These are phyloP conservation scores for Pomacea maculata DNA, from an alignment of 1,140 invertebrate genomes.

Conservation along the genomic window DNA sequence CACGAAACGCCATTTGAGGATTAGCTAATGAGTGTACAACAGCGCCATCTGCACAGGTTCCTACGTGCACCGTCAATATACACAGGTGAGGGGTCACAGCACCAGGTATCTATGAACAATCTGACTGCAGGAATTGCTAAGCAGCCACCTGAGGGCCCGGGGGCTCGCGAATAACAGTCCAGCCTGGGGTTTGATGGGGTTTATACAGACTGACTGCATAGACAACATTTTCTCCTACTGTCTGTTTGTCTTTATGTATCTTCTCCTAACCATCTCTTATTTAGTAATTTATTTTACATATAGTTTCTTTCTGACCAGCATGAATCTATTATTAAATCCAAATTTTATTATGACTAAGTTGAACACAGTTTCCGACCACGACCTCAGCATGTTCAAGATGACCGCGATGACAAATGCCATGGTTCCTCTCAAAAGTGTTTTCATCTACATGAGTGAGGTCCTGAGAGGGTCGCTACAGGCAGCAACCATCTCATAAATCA, in stretches of 20 bases:
- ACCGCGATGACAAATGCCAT: neutral
- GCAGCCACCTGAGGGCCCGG: neutral
- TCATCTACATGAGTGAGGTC: neutral
- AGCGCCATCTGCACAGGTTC: no score
- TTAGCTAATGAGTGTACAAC: no score
- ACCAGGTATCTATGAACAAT: no score
- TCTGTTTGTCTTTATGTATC: neutral
- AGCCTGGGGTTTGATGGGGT: no score
- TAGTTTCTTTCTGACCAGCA: neutral
- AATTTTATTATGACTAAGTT: no score
- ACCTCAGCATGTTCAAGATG: neutral
- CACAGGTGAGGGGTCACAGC: no score
- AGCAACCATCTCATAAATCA: neutral
- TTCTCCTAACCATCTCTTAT: conserved; percentile 7
- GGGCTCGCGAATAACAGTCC: no score
- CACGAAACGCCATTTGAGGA: neutral
- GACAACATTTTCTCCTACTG: neutral
- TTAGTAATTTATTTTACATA: neutral
- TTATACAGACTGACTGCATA: neutral
- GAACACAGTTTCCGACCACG: no score
- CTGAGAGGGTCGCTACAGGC: neutral
- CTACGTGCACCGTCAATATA: no score
- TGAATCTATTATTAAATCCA: no score
- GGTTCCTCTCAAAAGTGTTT: conserved; percentile 16
- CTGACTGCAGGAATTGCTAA: neutral